These are phyloP conservation scores for Dendrocopos noguchii DNA, from an alignment of 2,113 vertebrate genomes.

Conservation along the genomic window DNA sequence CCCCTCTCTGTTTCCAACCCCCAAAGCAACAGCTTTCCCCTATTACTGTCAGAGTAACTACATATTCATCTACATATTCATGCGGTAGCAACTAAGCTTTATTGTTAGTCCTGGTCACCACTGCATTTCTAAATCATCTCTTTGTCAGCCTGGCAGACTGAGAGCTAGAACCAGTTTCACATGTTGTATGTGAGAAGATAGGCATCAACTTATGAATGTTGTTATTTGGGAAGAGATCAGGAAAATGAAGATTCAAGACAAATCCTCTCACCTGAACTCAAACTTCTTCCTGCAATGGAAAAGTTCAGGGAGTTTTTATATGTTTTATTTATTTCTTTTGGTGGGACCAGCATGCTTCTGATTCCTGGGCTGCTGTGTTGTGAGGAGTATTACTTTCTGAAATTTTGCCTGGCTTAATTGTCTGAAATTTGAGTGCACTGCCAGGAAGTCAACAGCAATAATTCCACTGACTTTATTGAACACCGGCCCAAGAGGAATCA, in stretches of 20 bases:
- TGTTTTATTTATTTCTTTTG: background rate
- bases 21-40: conserved; percentile 26
- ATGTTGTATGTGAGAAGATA: background rate
- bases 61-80: conserved; percentile 41
- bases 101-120: conserved; percentile 29
- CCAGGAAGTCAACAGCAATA: background rate
- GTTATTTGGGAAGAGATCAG: background rate
- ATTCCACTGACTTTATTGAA: background rate
- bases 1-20: background rate
- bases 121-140: background rate
- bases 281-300: background rate
- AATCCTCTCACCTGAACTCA: background rate
- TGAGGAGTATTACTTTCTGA: background rate
- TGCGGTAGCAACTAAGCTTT: background rate
- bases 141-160: background rate
- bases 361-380: background rate
- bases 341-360: background rate
- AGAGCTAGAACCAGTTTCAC: background rate
- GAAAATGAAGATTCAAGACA: background rate
- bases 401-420: background rate
- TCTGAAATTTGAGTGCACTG: background rate
- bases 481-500: background rate
- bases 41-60: background rate
- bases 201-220: background rate
- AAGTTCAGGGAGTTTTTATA: background rate